Evolutionary conservation across 2,113 vertebrate species (phyloP).

Genomic region (Mellivora capensis): DNA sequence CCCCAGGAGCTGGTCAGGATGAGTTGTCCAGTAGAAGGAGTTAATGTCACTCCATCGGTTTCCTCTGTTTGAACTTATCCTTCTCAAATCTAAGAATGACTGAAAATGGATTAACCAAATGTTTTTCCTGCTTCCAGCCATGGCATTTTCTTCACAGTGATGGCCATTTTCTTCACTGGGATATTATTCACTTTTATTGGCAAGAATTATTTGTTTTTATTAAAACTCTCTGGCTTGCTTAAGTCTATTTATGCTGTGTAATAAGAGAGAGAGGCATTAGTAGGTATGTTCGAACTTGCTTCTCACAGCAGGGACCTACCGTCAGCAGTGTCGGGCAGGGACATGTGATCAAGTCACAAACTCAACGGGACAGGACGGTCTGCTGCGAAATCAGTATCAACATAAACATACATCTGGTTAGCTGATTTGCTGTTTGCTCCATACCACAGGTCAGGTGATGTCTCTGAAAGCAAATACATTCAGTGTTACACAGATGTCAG

Average conservation of each 20-base stretch:
- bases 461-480: conserved; percentile 12
- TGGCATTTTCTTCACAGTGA: not conserved
- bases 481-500: not conserved
- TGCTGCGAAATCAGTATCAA: not conserved
- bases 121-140: not conserved
- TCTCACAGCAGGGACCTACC: not conserved
- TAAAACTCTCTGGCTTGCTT: not conserved
- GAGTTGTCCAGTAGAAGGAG: conserved; percentile 62
- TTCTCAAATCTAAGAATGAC: not conserved
- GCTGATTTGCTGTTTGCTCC: not conserved
- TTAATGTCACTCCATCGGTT: conserved; percentile 47
- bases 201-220: not conserved
- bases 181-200: not conserved
- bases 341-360: not conserved
- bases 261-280: not conserved
- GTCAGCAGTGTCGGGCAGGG: not conserved
- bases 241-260: not conserved
- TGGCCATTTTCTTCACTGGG: not conserved
- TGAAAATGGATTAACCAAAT: conserved; percentile 2
- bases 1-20: conserved; percentile 59
- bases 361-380: not conserved
- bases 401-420: not conserved
- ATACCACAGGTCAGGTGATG: not conserved
- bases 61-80: conserved; percentile 67
- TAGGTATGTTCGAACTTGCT: not conserved